Percentiles rank a stretch among this genome's conserved stretches.
Conservation (phyloP, 2,888 invertebrate species). For the Limnephilus marmoratus region DNA sequence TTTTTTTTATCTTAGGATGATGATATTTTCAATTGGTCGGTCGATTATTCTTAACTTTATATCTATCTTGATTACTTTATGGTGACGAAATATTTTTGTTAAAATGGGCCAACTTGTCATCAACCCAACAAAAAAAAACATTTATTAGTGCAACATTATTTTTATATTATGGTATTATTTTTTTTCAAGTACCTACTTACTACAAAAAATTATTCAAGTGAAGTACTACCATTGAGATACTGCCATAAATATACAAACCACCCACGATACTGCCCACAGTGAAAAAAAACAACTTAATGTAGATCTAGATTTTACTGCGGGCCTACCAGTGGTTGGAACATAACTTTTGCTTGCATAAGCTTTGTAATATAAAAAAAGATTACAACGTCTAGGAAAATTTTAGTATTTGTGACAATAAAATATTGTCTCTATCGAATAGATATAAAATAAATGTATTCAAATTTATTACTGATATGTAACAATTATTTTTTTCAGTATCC, state of each 20-base stretch:
- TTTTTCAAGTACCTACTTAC: too few relatives aligned
- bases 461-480: background rate
- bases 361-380: background rate
- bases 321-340: background rate
- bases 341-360: too few relatives aligned
- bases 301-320: background rate
- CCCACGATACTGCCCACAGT: background rate
- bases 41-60: too few relatives aligned
- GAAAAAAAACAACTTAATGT: background rate
- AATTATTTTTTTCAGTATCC: background rate
- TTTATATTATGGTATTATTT: too few relatives aligned
- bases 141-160: too few relatives aligned
- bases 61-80: background rate
- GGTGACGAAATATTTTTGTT: too few relatives aligned
- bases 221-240: background rate
- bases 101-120: background rate
- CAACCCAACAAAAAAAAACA: background rate
- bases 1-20: too few relatives aligned
- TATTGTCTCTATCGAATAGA: background rate
- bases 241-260: too few relatives aligned
- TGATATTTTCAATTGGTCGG: too few relatives aligned
- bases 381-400: background rate
- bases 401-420: background rate
- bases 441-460: background rate
- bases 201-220: too few relatives aligned